Conservation (phyloP, 2,113 vertebrate species). For the Protobothrops flavoviridis region DNA sequence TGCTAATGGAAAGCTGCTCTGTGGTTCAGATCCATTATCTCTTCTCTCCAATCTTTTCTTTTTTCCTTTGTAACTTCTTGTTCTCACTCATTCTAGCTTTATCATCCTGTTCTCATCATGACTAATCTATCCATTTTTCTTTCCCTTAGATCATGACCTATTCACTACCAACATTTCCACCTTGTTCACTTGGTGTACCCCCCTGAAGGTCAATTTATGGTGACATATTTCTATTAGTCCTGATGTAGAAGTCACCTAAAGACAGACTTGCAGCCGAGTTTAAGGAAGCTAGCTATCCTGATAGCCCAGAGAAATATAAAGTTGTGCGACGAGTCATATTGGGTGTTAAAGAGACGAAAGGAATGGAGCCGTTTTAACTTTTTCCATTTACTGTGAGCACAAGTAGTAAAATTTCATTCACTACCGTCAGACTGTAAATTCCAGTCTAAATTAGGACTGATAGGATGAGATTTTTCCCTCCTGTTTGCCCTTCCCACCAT, state of each 20-base stretch:
- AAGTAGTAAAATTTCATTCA: not conserved
- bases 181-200: not conserved
- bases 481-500: not conserved
- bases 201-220: too few relatives aligned
- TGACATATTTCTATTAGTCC: too few relatives aligned
- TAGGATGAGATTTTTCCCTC: not conserved
- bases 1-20: not conserved
- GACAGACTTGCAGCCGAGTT: too few relatives aligned
- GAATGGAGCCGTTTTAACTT: not conserved
- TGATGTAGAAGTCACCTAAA: too few relatives aligned
- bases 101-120: too few relatives aligned
- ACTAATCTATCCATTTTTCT: too few relatives aligned
- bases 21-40: not conserved
- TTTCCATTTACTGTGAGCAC: not conserved
- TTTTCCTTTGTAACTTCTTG: too few relatives aligned
- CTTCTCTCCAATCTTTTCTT: not conserved
- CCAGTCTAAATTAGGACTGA: not conserved
- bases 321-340: not conserved
- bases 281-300: not conserved
- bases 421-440: not conserved
- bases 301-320: not conserved
- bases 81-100: too few relatives aligned
- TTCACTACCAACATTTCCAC: not conserved
- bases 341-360: not conserved
- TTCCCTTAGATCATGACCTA: not conserved